phyloP scores from a whole-genome alignment of 1,140 invertebrate species.

The Metaphire vulgaris region DNA sequence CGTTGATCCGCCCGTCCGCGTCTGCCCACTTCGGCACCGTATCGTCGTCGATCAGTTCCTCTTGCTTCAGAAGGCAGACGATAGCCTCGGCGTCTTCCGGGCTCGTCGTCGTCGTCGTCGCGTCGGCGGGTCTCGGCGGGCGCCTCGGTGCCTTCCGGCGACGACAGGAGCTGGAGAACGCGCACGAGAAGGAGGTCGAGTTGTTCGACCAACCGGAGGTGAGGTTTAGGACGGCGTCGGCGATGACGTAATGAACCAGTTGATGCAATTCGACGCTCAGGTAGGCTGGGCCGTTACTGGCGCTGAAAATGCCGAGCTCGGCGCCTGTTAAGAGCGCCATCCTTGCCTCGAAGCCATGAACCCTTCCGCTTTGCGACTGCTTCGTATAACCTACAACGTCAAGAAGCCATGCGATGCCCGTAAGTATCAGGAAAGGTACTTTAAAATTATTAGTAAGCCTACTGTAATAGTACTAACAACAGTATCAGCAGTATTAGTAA shows the following conservation, averaged over 20 bases:
- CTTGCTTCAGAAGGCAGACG: neutral
- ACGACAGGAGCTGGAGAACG: neutral
- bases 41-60: neutral
- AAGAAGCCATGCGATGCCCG: neutral
- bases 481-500: too few species aligned
- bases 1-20: neutral
- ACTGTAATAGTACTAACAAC: too few species aligned
- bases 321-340: neutral
- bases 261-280: neutral
- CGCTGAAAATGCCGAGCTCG: neutral
- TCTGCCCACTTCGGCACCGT: neutral
- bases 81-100: neutral
- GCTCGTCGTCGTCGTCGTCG: neutral
- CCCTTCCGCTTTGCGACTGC: neutral
- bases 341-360: neutral
- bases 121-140: too few species aligned
- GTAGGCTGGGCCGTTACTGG: neutral
- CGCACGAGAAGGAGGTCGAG: neutral
- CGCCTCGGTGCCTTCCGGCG: neutral
- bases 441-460: too few species aligned
- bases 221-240: neutral
- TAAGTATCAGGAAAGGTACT: too few species aligned
- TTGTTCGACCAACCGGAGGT: neutral
- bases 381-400: neutral
- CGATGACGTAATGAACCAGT: neutral